Base-by-base conservation (phyloP, 2,797 vertebrate genomes). In the Spinibarbus caldwelli region DNA sequence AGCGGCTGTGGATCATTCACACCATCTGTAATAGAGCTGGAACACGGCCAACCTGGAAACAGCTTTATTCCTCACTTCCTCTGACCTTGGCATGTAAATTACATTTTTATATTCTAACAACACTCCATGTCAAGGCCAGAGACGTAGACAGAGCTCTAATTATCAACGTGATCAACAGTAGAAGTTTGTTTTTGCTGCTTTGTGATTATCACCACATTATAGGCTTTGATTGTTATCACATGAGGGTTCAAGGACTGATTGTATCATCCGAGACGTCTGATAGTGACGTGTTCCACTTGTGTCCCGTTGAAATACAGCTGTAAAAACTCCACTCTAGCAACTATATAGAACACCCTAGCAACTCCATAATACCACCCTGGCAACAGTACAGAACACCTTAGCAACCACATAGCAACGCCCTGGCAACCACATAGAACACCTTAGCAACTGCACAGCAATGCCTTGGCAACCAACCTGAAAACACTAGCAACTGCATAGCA, bases 71-170 rank as follows among this genome's bases (percentile, higher is more conserved):
- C 5, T 79, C 72, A 85, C 83, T 86, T 88, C 72, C 67, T 49
- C n/a, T 84, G 87, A 84, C 83, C 89, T 89, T 86, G 85, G 36
- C 26, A 47, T 43, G 36, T 67, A 84, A 88, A 87, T 82, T 49
- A 82, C 26, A 89, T 85, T 84, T 85, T 86, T 86, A 38, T 86
- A 70, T 78, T 67, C 52, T 19, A 41, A 84, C 41, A 75, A 17
- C 64, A 59, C 54, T 12, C 23, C 23, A 26, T 64, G 43, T 83
- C 80, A 85, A 88, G 78, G 87, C 82, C 82, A 84, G 34, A 64
- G 67, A 49, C 57, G 49, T 4, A 19, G 54, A 78, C 36, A 19
- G 9, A 66, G 81, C 64, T 83, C 68, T 71, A 38, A 84, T 81
- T 45, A 80, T 78, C 77, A 75, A 81, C 49, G 49, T 59, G 34